Evolutionary conservation across 1,140 invertebrate genomes (phyloP).

Genomic region (Marisa cornuarietis): DNA sequence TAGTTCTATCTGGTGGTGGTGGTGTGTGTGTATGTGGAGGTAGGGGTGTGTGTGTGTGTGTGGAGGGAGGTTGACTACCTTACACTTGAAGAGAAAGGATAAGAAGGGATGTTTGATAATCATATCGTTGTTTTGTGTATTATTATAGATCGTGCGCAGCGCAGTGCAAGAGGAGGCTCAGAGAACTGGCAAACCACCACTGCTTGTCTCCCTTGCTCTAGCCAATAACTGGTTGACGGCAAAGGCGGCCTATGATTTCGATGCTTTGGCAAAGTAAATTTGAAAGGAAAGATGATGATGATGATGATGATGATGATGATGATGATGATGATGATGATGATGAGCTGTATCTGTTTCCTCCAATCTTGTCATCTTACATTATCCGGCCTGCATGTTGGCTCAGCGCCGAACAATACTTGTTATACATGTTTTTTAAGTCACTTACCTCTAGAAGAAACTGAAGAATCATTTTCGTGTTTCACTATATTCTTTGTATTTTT

Average conservation of each 20-base stretch:
- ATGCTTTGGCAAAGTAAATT: slow-evolving; percentile 20
- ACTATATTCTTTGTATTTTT: no score
- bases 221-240: slow-evolving; percentile 17
- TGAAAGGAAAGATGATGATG: not conserved
- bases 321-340: no score
- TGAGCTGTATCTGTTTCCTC: no score
- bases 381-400: no score
- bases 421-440: no score
- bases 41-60: not conserved
- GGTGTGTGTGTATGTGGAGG: not conserved
- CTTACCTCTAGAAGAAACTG: no score
- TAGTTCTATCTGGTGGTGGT: not conserved
- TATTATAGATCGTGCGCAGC: slow-evolving; percentile 26
- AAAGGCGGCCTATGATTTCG: slow-evolving; percentile 16
- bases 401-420: no score
- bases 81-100: no score
- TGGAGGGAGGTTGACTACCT: no score
- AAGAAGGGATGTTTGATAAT: not conserved
- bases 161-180: slow-evolving; percentile 17
- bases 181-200: not conserved
- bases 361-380: no score
- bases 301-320: no score
- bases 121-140: not conserved
- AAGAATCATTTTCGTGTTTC: no score
- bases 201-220: slow-evolving; percentile 30